phyloP scores from a whole-genome alignment of 2,888 invertebrate genomes.

The Dolichopus griseipennis region DNA sequence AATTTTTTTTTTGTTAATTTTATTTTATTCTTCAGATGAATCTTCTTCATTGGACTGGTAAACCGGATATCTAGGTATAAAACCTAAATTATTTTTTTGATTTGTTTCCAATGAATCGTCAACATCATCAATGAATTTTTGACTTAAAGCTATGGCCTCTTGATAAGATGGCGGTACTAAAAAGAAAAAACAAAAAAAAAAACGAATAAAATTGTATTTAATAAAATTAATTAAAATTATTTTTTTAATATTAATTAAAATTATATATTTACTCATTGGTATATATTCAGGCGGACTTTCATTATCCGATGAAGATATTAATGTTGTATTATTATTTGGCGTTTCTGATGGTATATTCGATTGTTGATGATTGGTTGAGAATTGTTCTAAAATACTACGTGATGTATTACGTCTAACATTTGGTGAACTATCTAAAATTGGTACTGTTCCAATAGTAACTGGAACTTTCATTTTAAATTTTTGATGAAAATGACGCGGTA shows the following conservation, averaged over 20 bases:
- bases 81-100: slow-evolving; percentile 33
- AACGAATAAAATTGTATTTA: not conserved
- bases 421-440: slow-evolving; percentile 46
- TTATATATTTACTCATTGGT: slow-evolving; percentile 38
- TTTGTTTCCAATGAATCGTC: slow-evolving; percentile 38
- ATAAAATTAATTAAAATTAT: not conserved
- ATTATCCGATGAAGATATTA: slow-evolving; percentile 28
- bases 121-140: slow-evolving; percentile 39
- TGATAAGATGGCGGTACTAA: slow-evolving; percentile 42
- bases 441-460: slow-evolving; percentile 55
- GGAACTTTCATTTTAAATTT: slow-evolving; percentile 57
- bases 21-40: not conserved
- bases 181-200: slow-evolving; percentile 11
- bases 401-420: not conserved
- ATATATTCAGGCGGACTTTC: slow-evolving; percentile 41
- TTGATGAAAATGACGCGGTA: slow-evolving; percentile 53
- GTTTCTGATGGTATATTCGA: slow-evolving; percentile 12
- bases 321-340: slow-evolving; percentile 21
- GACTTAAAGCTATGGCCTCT: slow-evolving; percentile 41
- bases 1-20: not conserved
- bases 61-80: slow-evolving; percentile 42
- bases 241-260: not conserved
- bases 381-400: not conserved
- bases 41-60: slow-evolving; percentile 26
- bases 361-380: slow-evolving; percentile 17